Base-by-base conservation (phyloP, 2,797 vertebrate species). In the Lepus oiostolus region DNA sequence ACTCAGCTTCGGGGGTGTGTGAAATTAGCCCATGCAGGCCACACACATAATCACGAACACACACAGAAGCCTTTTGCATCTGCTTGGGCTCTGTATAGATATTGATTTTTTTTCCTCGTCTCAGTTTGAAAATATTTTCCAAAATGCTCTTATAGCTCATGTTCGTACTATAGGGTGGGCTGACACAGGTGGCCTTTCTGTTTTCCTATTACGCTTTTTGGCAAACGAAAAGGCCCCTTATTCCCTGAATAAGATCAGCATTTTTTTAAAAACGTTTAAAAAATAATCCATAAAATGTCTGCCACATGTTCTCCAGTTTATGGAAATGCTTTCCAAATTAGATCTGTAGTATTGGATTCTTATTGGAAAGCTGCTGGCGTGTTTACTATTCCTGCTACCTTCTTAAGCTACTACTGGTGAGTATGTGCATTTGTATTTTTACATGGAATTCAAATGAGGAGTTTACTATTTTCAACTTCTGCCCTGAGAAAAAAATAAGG, bases 141-240 rank as follows among this genome's bases (percentile, higher is more conserved):
- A 96, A 97, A 95, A 47, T 30, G 32, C 90, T 74, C 96, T 96
- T 97, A 83, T 76, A 97, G 93, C 95, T 97, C 83, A 85, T 96
- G 97, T 97, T 93, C 88, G 90, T 97, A 84, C 79, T 98, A 75
- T 98, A 94, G 96, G 97, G 97, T 98, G 97, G 97, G 96, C 97
- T 98, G 96, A 97, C 97, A 97, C 97, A 98, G 97, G 96, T 98
- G 98, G 97, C 97, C 97, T 97, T 97, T 98, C 84, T 98, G 96
- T 98, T 98, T 98, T 98, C 95, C 95, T 97, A 96, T 93, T 97
- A 92, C 0, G 26, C 71, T 97, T 98, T 97, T 97, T 98, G 98
- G 97, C 97, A 98, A 96, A 97, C 65, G 74, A 88, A 98, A 90
- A 90, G 91, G 63, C 74, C 93, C 68, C 97, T 97, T 62, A 42